A percentile compares a stretch with the other conserved stretches of the same genome.
Evolutionary conservation across 2,797 vertebrate species (phyloP).

Genomic region (Urophycis tenuis): DNA sequence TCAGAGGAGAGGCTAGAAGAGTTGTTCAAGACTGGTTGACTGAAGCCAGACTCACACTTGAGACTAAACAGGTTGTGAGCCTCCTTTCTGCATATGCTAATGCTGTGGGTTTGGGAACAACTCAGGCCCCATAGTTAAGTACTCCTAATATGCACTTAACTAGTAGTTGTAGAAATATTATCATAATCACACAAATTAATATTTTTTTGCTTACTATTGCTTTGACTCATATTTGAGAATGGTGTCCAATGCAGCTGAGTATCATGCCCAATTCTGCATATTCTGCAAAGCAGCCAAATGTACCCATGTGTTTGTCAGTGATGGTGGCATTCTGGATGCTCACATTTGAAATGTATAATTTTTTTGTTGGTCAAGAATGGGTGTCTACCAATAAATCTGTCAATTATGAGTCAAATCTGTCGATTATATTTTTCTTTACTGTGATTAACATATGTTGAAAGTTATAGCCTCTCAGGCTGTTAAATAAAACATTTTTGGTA

Average conservation of each 20-base stretch:
- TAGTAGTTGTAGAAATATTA: not conserved
- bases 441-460: not conserved
- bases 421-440: not conserved
- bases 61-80: conserved; percentile 87
- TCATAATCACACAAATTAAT: not conserved
- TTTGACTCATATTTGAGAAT: not conserved
- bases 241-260: not conserved
- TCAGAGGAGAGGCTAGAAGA: conserved; percentile 84
- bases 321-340: not conserved
- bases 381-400: not conserved
- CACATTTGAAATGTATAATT: not conserved
- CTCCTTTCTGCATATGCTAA: conserved; percentile 89
- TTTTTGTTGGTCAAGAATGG: not conserved
- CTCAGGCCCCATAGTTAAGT: conserved; percentile 73
- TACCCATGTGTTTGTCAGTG: not conserved
- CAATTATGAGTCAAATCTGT: not conserved
- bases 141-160: not conserved
- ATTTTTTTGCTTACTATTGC: not conserved
- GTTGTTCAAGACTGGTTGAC: conserved; percentile 91
- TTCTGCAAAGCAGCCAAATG: not conserved
- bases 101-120: conserved; percentile 88
- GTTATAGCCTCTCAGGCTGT: not conserved
- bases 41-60: conserved; percentile 87
- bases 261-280: not conserved
- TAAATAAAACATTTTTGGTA: not conserved